Evolutionary conservation across 2,113 vertebrate genomes (phyloP).

Genomic region (Mastomys natalensis): DNA sequence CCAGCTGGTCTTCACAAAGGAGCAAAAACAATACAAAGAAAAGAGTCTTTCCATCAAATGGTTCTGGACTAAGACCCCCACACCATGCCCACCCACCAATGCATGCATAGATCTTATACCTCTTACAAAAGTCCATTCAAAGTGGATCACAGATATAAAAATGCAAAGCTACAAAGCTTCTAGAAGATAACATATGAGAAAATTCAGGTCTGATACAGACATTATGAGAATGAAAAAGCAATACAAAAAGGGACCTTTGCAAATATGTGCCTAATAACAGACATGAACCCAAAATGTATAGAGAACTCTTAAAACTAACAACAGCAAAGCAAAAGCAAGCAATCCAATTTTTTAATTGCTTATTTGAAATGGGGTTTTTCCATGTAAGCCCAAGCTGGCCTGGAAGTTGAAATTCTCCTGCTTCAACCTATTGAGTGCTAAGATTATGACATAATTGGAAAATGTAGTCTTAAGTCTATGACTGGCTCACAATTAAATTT

Average conservation of each 20-base stretch:
- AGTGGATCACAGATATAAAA: not conserved
- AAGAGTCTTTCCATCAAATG: not conserved
- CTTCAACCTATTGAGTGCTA: not conserved
- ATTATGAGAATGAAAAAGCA: slow-evolving; percentile 44
- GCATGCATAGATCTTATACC: not conserved
- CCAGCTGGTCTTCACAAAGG: not conserved
- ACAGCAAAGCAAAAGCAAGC: not conserved
- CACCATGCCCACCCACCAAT: not conserved
- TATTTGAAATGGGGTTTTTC: not conserved
- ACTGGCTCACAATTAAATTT: not conserved
- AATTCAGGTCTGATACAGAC: not conserved
- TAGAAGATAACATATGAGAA: not conserved
- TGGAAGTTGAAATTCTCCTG: not conserved
- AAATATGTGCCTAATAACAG: not conserved
- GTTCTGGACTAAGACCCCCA: not conserved
- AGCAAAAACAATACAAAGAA: not conserved
- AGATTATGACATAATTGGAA: not conserved
- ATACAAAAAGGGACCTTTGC: not conserved
- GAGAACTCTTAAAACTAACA: not conserved
- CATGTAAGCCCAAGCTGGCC: not conserved
- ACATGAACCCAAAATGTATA: not conserved
- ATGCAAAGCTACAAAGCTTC: slow-evolving; percentile 37
- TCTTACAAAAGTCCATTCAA: slow-evolving; percentile 46
- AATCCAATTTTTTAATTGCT: not conserved
- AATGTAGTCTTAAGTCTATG: not conserved